phyloP scores from a whole-genome alignment of 2,888 invertebrate genomes.

The Odontomyia ornata region DNA sequence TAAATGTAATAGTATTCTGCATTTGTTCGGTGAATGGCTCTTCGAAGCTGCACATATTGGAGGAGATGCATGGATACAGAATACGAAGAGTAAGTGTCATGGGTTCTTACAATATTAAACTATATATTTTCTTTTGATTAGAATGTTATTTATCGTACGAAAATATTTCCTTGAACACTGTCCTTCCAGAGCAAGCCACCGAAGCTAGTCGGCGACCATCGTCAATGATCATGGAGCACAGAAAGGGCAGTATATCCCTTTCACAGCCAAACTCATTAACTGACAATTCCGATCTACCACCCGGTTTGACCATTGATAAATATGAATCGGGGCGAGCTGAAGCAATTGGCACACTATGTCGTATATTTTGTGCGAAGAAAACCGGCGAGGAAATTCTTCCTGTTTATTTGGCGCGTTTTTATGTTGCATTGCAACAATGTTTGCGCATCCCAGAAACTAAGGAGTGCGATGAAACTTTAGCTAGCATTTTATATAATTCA shows the following conservation, averaged over 20 bases:
- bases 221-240: constrained; percentile 72
- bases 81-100: constrained; percentile 67
- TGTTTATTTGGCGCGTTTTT: constrained; percentile 92
- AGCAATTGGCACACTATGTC: constrained; percentile 92
- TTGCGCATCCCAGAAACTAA: constrained; percentile 74
- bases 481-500: constrained; percentile 87
- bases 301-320: constrained; percentile 77
- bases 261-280: constrained; percentile 74
- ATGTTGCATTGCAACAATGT: constrained; percentile 89
- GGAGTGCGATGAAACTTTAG: constrained; percentile 81
- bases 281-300: constrained; percentile 74
- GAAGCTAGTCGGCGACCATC: constrained; percentile 71
- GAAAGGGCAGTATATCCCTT: constrained; percentile 67
- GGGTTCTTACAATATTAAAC: too few species aligned
- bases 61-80: constrained; percentile 71
- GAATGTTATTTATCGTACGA: not conserved
- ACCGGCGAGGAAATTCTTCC: constrained; percentile 93
- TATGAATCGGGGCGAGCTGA: constrained; percentile 90
- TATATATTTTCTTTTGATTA: too few species aligned
- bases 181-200: constrained; percentile 60
- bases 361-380: constrained; percentile 95
- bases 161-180: not conserved
- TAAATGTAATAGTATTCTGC: constrained; percentile 93
- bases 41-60: constrained; percentile 95
- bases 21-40: constrained; percentile 95